Evolutionary conservation across 35 echinoderm and acorn worm genomes (phyloP).

Genomic region (Amphiura filiformis): DNA sequence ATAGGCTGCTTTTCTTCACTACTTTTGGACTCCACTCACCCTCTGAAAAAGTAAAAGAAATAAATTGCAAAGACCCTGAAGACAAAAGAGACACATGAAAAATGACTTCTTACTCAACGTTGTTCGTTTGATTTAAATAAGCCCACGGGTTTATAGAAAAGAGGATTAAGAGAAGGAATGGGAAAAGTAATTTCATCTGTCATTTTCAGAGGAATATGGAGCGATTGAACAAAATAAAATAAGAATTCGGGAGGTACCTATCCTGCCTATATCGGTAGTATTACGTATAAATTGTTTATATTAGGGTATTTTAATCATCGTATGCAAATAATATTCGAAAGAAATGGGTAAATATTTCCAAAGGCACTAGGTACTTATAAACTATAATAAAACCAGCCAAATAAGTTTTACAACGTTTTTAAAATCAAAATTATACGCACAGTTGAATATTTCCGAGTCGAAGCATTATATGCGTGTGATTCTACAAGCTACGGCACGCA

Average conservation of each 20-base stretch:
- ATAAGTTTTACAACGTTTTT: too few species aligned
- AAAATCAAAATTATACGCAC: too few species aligned
- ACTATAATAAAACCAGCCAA: too few species aligned
- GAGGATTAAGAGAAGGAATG: not conserved
- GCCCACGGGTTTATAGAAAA: not conserved
- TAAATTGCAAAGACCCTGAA: not conserved
- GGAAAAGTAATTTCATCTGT: constrained; percentile 11
- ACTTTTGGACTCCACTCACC: not conserved
- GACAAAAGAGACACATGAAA: constrained; percentile 10
- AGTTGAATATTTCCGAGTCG: too few species aligned
- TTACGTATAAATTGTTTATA: not conserved
- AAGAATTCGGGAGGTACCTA: not conserved
- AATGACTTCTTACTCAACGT: constrained; percentile 2
- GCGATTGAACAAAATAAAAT: not conserved
- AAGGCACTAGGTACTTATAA: too few species aligned
- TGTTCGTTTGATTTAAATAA: constrained; percentile 3
- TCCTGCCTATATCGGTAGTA: not conserved
- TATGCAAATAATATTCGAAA: not conserved
- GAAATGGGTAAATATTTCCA: not conserved
- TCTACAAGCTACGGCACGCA: too few species aligned
- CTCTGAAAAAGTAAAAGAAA: too few species aligned
- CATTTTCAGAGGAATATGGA: not conserved
- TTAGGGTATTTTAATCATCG: not conserved
- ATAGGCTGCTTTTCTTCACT: not conserved
- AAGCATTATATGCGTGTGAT: too few species aligned